Evolutionary conservation across 2,888 invertebrate species (phyloP), one percentile per base, ranked within the genome.

Genomic region (Priocnemis perturbator): DNA sequence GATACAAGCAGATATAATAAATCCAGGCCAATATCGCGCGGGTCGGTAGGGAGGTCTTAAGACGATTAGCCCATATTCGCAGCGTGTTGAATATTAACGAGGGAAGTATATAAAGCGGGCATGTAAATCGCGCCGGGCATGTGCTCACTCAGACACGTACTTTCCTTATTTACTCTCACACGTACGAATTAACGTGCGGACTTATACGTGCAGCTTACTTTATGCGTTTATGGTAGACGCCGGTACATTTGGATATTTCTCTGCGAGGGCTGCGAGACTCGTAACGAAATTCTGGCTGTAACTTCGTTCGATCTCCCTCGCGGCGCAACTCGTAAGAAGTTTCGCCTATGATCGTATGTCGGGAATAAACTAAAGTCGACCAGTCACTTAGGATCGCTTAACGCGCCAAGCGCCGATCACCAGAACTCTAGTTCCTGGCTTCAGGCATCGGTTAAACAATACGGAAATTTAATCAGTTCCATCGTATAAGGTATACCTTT

Each of bases 201-300:
- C 72, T 81, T 79, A 76, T 73, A 59, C 61, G 64, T n/a, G 14
- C 1, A 9, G 44, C 47, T 26, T 77, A 79, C 68, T 79, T 74
- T 69, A 70, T 60, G 69, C 73, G 57, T 67, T 81, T 76, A 73
- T 48, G 62, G 71, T 60, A 74, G 70, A 60, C 53, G 71, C 67
- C 63, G 60, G 61, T 58, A 58, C 59, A 55, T 66, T 74, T 44
- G 74, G 48, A 77, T 79, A 69, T 79, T 79, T 74, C 69, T 53
- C 56, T 67, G 82, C 82, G 78, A 81, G 82, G 81, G 87, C 86
- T 87, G 88, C 69, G 77, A 79, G 77, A 76, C 84, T 86, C 87
- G 83, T 88, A 86, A 87, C 82, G 81, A 83, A 87, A 87, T 86
- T 84, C 76, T 73, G 78, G 50, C 69, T 65, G 69, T 73, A 72